Percentiles rank a stretch among this genome's conserved stretches.
Evolutionary conservation across 1,140 invertebrate species (phyloP).

Genomic region (Chironomus striatipennis): DNA sequence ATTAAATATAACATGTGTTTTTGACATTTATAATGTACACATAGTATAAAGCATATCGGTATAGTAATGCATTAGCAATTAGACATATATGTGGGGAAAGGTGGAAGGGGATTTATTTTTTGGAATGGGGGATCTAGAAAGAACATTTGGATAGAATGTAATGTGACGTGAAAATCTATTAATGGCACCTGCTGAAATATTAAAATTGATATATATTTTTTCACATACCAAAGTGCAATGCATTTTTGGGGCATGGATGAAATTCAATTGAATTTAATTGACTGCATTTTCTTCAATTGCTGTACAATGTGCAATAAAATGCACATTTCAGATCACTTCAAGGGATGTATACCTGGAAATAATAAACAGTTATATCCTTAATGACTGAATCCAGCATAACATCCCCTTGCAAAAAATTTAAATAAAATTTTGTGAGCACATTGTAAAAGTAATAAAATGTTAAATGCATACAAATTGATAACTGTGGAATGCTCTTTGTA

Average conservation of each 20-base stretch:
- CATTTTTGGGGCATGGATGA: not conserved
- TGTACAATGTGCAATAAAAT: not conserved
- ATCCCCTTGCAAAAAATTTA: not conserved
- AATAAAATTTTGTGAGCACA: not conserved
- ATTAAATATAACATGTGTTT: conserved; percentile 25
- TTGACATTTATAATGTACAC: conserved; percentile 25
- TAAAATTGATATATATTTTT: not conserved
- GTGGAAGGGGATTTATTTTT: no score
- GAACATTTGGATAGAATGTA: no score
- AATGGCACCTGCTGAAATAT: not conserved
- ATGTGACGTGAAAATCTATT: not conserved
- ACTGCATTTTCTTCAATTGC: no score
- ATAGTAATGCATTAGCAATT: conserved; percentile 5
- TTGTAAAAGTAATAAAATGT: conserved; percentile 17
- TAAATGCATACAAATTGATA: conserved; percentile 20
- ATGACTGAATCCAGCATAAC: not conserved
- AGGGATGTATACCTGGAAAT: not conserved
- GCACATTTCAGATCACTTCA: not conserved
- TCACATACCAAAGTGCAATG: not conserved
- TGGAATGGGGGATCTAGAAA: no score
- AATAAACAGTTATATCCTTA: not conserved
- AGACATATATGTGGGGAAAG: not conserved
- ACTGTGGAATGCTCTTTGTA: conserved; percentile 11
- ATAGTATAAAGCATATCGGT: not conserved
- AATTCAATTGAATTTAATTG: not conserved